phyloP scores from a whole-genome alignment of 2,797 vertebrate species.

The Avahi laniger region DNA sequence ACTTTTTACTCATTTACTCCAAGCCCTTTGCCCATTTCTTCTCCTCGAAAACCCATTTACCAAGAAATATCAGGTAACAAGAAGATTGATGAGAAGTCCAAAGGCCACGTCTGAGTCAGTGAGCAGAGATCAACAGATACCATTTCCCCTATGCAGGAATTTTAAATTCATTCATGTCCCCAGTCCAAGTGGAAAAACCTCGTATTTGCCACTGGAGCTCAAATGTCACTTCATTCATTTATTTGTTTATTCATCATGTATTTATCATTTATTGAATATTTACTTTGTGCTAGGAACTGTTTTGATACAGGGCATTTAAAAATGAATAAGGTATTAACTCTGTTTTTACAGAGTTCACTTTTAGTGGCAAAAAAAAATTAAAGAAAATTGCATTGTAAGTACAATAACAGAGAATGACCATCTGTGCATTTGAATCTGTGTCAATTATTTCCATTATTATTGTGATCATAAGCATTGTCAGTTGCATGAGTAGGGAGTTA shows the following conservation, averaged over 20 bases:
- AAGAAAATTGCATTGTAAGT: neutral
- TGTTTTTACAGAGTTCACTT: neutral
- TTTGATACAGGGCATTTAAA: neutral
- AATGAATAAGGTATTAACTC: neutral
- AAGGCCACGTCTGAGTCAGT: conserved; percentile 26
- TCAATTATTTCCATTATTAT: neutral
- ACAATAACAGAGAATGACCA: neutral
- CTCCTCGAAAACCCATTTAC: neutral
- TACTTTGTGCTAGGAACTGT: neutral
- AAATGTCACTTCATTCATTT: neutral
- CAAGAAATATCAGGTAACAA: conserved; percentile 52
- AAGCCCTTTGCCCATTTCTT: neutral
- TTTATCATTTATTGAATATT: neutral
- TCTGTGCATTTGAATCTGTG: neutral
- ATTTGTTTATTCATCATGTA: neutral
- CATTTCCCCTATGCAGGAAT: neutral
- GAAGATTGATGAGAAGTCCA: conserved; percentile 34
- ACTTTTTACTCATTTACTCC: neutral
- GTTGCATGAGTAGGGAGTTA: neutral
- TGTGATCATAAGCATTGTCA: neutral
- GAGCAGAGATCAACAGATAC: neutral
- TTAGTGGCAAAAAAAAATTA: neutral
- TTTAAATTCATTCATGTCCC: neutral
- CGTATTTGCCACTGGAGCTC: neutral
- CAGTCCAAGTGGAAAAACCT: neutral